Evolutionary conservation across 2,113 vertebrate genomes (phyloP).

Genomic region (Tachuris rubrigastra): DNA sequence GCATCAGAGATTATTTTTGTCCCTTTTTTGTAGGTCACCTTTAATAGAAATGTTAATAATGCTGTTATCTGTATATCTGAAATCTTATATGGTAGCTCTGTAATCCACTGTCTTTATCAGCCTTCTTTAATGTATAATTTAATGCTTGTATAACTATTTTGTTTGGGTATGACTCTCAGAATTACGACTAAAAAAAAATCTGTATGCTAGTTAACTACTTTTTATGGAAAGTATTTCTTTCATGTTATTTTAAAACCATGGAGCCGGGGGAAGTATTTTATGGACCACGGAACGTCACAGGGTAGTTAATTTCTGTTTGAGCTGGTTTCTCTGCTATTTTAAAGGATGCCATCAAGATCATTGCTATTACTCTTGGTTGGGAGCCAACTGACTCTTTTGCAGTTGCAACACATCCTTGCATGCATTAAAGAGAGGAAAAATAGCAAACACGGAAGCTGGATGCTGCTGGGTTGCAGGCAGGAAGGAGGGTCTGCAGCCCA

Average conservation of each 20-base stretch:
- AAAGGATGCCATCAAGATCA: conserved; percentile 47
- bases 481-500: neutral
- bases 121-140: conserved; percentile 60
- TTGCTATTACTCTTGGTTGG: conserved; percentile 44
- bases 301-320: conserved; percentile 53
- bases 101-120: conserved; percentile 44
- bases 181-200: conserved; percentile 3
- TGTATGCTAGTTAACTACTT: conserved; percentile 34
- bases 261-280: conserved; percentile 41
- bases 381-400: conserved; percentile 30
- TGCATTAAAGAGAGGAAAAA: neutral
- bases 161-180: conserved; percentile 52
- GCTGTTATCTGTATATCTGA: conserved; percentile 37
- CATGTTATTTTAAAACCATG: conserved; percentile 65
- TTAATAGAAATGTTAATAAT: conserved; percentile 52
- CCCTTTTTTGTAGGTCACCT: conserved; percentile 45
- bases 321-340: conserved; percentile 57
- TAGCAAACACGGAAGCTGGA: neutral
- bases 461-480: neutral
- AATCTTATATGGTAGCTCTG: conserved; percentile 11
- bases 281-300: conserved; percentile 34
- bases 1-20: conserved; percentile 26
- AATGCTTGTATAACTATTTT: conserved; percentile 52
- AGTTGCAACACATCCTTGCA: neutral
- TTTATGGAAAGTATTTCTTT: conserved; percentile 56